These are phyloP conservation scores for Drosophila maculinotata DNA, from an alignment of 2,888 invertebrate genomes.

Conservation along the genomic window DNA sequence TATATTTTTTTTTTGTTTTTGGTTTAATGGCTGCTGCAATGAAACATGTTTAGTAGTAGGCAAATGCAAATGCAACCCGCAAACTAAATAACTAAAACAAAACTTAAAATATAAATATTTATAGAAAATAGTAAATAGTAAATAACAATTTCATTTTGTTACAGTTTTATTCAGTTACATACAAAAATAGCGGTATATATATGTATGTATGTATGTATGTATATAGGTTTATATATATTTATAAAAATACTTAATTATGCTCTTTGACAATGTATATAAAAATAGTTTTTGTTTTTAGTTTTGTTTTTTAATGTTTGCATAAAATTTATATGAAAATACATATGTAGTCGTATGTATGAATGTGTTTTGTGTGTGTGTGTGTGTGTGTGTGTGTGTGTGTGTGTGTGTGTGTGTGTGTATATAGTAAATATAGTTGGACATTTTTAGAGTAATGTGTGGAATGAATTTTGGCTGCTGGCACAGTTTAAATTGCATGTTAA, in stretches of 20 bases:
- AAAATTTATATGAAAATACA: constrained; percentile 51
- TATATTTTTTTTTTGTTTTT: constrained; percentile 16
- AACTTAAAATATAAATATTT: background rate
- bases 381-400: too few species aligned
- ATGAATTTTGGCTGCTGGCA: constrained; percentile 26
- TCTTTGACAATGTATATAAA: constrained; percentile 69
- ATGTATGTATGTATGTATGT: constrained; percentile 44
- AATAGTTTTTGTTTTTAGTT: constrained; percentile 46
- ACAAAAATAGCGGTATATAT: constrained; percentile 72
- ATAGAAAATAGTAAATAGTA: constrained; percentile 10
- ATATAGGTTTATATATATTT: constrained; percentile 38
- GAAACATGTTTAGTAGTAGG: constrained; percentile 71
- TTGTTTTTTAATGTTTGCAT: constrained; percentile 17
- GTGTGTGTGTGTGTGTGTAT: constrained; percentile 13
- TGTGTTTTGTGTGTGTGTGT: constrained; percentile 15
- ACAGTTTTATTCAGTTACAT: constrained; percentile 78
- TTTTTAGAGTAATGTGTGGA: constrained; percentile 17
- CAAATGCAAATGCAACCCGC: constrained; percentile 40
- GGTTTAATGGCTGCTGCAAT: constrained; percentile 60
- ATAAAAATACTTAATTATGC: constrained; percentile 64
- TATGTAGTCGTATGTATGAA: constrained; percentile 24
- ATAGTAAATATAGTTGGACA: constrained; percentile 34
- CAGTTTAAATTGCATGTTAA: constrained; percentile 24
- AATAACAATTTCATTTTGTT: constrained; percentile 65
- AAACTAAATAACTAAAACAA: constrained; percentile 29